A percentile compares a stretch with the other conserved stretches of the same genome.
Conservation (phyloP, 2,797 vertebrate species). For the Atherinosoma microstoma region DNA sequence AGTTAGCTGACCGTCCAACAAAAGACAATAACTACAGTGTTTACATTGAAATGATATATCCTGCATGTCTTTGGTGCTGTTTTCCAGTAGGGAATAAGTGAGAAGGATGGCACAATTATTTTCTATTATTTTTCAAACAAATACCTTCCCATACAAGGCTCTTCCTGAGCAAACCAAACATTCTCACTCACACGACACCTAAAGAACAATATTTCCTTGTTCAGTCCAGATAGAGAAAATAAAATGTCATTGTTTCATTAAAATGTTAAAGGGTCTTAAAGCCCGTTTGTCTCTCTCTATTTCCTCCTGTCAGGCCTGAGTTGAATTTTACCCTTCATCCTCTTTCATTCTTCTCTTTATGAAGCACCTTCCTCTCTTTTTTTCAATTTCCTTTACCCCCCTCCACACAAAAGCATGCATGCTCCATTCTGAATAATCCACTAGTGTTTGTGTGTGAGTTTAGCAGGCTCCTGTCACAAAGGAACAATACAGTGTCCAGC, state of each 20-base stretch:
- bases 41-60: constrained; percentile 3
- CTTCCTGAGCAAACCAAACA: neutral
- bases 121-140: constrained; percentile 4
- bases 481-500: constrained; percentile 48
- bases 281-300: neutral
- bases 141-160: constrained; percentile 19
- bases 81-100: neutral
- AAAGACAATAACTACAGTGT: neutral
- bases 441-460: constrained; percentile 10
- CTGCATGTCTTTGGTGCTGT: neutral
- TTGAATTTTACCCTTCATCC: constrained; percentile 4
- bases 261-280: constrained; percentile 13
- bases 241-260: constrained; percentile 34
- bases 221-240: constrained; percentile 21
- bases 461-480: constrained; percentile 22
- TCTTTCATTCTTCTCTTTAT: constrained; percentile 36
- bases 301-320: constrained; percentile 3
- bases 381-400: constrained; percentile 37
- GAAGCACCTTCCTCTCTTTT: constrained; percentile 45
- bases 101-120: neutral
- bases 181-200: constrained; percentile 13
- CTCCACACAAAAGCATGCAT: constrained; percentile 6
- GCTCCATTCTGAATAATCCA: constrained; percentile 24
- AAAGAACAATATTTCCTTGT: constrained; percentile 6
- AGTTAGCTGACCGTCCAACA: neutral